Base-by-base conservation (phyloP, 2,888 invertebrate species). In the Asteroscopus sphinx region DNA sequence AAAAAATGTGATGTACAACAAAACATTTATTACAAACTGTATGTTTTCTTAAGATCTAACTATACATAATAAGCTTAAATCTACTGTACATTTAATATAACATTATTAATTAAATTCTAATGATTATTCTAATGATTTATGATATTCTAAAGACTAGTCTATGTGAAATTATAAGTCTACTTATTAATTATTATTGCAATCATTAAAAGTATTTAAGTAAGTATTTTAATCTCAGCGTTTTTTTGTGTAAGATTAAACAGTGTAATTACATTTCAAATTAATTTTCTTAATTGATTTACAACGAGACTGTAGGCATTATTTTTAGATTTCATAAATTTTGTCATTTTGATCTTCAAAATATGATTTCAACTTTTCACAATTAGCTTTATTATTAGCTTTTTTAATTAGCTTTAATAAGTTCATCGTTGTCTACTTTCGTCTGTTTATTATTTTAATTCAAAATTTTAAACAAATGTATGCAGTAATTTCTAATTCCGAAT, bases 71-170 rank as follows among this genome's bases (percentile, higher is more conserved):
- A 44, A 58, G n/a, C 61, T 63, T 57, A 69, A 21, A 51, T 54
- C 25, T 48, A 64, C 73, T 74, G 76, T 76, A 74, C 74, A 76
- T 56, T 41, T 45, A 53, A 54, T 37, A 45, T 37, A 45, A 28
- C 12, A 33, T 33, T 30, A 32, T 39, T 39, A 40, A 44, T 28
- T 25, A 6, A 9, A 16, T 13, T 52, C 12, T 16, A 26, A 52
- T 28, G 25, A 68, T 47, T 46, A 55, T 52, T 56, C 55, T 9
- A 48, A 55, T 40, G 28, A 40, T 46, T 21, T 21, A 55, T 52
- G 54, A 55, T 65, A 73, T 58, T 54, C 77, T 82, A 84, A 73
- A 80, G 85, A 85, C 84, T 86, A 86, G 85, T 62, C 67, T 76
- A 76, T 77, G 66, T 60, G 58, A 66, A 59, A 42, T 58, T 66